Percentiles rank a stretch among this genome's conserved stretches.
These are phyloP conservation scores for Griposia aprilina DNA, from an alignment of 2,888 invertebrate genomes.

Conservation along the genomic window DNA sequence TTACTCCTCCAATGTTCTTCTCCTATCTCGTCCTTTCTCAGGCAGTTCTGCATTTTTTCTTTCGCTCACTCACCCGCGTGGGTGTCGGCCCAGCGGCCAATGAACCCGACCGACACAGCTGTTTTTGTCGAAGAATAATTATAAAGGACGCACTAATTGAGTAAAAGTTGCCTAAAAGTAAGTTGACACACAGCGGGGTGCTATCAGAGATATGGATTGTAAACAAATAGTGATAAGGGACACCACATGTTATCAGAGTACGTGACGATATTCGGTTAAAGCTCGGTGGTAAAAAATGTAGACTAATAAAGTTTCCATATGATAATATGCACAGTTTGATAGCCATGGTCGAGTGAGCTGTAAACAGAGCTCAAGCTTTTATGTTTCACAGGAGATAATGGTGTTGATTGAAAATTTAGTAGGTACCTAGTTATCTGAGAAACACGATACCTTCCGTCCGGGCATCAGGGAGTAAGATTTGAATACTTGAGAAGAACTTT, in stretches of 20 bases:
- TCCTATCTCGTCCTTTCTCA: slow-evolving; percentile 66
- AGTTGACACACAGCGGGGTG: slow-evolving; percentile 40
- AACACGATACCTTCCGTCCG: slow-evolving; percentile 32
- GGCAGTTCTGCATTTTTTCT: slow-evolving; percentile 55
- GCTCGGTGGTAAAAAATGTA: slow-evolving; percentile 23
- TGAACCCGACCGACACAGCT: slow-evolving; percentile 81
- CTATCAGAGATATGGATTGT: slow-evolving; percentile 41
- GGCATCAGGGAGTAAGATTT: background rate
- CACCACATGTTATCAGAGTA: slow-evolving; percentile 37
- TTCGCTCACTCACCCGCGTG: slow-evolving; percentile 73
- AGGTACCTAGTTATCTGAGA: slow-evolving; percentile 25
- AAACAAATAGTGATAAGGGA: slow-evolving; percentile 52
- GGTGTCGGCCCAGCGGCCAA: slow-evolving; percentile 78
- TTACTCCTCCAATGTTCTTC: slow-evolving; percentile 70
- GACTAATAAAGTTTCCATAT: slow-evolving; percentile 29
- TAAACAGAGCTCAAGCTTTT: slow-evolving; percentile 26
- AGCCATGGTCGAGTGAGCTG: slow-evolving; percentile 29
- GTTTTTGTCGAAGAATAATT: slow-evolving; percentile 77
- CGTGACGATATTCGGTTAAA: slow-evolving; percentile 33
- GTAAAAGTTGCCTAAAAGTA: slow-evolving; percentile 59
- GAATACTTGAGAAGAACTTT: background rate
- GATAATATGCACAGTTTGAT: slow-evolving; percentile 37
- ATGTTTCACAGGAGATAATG: slow-evolving; percentile 24
- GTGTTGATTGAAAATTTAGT: slow-evolving; percentile 33
- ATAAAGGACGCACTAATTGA: slow-evolving; percentile 68